phyloP scores from a whole-genome alignment of 2,797 vertebrate genomes.

The Microctenopoma steveboyesi region DNA sequence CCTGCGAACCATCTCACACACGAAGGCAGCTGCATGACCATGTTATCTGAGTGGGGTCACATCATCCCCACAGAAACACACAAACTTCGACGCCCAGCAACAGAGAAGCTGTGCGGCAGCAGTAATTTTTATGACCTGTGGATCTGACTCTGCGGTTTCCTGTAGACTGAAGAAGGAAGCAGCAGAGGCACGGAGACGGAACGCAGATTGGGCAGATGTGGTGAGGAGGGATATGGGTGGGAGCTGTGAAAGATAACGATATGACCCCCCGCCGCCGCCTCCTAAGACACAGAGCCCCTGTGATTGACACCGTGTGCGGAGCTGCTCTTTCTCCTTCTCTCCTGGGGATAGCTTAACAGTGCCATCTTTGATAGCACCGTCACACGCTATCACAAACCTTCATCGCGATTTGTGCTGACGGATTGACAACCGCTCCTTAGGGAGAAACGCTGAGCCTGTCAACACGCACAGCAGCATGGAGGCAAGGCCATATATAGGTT shows the following conservation, averaged over 20 bases:
- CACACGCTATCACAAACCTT: conserved; percentile 84
- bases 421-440: conserved; percentile 58
- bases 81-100: not conserved
- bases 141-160: conserved; percentile 11
- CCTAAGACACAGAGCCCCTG: conserved; percentile 41
- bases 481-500: conserved; percentile 21
- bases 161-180: conserved; percentile 14
- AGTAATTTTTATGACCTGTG: conserved; percentile 24
- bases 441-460: conserved; percentile 53
- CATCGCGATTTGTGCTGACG: conserved; percentile 83
- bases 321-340: conserved; percentile 23
- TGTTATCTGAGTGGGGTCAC: not conserved
- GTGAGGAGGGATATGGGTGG: conserved; percentile 51
- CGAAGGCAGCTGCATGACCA: not conserved
- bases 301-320: conserved; percentile 84
- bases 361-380: conserved; percentile 86
- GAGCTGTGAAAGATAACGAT: conserved; percentile 55
- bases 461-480: conserved; percentile 24
- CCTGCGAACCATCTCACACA: too few species aligned
- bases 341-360: conserved; percentile 72
- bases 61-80: not conserved
- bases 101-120: not conserved
- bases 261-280: conserved; percentile 41
- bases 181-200: not conserved
- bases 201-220: conserved; percentile 11